Evolutionary conservation across 1,140 invertebrate species (phyloP).

Genomic region (Meloidogyne chitwoodi): DNA sequence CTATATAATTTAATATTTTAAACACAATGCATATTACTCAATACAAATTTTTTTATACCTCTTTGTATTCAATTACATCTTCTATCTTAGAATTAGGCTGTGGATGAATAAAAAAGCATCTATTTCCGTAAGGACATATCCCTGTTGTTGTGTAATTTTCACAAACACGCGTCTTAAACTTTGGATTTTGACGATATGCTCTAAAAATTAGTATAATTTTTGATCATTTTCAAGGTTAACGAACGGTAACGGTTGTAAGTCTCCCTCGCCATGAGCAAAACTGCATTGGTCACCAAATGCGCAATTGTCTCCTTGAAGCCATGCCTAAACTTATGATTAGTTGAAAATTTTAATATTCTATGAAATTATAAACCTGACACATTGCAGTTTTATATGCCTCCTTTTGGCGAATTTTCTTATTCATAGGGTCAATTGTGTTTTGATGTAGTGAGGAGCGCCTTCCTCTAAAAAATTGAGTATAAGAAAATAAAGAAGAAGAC

Average conservation of each 20-base stretch:
- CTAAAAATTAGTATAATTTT: neutral
- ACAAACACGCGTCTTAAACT: neutral
- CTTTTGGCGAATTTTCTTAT: slow-evolving; percentile 8
- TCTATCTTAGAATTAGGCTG: neutral
- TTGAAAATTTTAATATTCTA: neutral
- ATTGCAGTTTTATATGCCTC: neutral
- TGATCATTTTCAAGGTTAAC: neutral
- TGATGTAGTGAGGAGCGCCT: neutral
- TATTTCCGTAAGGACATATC: neutral
- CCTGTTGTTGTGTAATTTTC: neutral
- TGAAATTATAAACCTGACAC: neutral
- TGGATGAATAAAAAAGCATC: neutral
- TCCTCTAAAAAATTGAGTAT: neutral
- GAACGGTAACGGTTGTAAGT: neutral
- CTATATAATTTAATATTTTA: neutral
- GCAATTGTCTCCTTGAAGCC: neutral
- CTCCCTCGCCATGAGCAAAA: neutral
- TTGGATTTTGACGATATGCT: neutral
- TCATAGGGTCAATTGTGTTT: neutral
- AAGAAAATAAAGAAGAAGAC: too few relatives aligned
- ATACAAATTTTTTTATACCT: neutral
- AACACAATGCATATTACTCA: too few relatives aligned
- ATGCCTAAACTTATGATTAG: neutral
- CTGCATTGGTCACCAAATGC: neutral
- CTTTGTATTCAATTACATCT: neutral